A percentile compares a stretch with the other conserved stretches of the same genome.
Conservation (phyloP, 1,140 invertebrate genomes). For the Aphaenogaster rudis region DNA sequence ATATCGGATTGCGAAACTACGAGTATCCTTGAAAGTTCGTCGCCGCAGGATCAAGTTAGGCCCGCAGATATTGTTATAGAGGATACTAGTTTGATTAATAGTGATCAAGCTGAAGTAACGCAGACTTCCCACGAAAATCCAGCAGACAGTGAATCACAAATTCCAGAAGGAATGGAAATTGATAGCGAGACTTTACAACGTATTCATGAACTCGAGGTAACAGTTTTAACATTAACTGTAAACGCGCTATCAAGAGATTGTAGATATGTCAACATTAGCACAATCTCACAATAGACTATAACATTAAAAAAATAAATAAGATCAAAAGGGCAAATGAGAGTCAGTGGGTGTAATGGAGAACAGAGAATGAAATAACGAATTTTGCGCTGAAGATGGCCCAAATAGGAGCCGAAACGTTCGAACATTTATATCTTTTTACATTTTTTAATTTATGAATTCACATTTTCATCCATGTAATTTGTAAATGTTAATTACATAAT, state of each 20-base stretch:
- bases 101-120: constrained; percentile 68
- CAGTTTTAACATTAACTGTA: background rate
- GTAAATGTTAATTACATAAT: no score
- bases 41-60: constrained; percentile 71
- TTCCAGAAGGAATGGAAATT: constrained; percentile 85
- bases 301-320: background rate
- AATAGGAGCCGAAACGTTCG: no score
- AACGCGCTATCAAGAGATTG: constrained; percentile 3
- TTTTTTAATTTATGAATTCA: no score
- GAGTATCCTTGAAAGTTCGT: constrained; percentile 72
- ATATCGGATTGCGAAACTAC: constrained; percentile 79
- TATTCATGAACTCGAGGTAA: constrained; percentile 85
- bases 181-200: constrained; percentile 85
- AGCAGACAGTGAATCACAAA: constrained; percentile 80
- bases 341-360: no score
- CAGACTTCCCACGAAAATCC: constrained; percentile 71
- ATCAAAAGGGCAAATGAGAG: no score
- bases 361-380: no score
- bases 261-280: background rate
- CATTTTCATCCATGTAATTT: no score
- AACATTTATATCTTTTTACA: no score
- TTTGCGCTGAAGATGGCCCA: no score
- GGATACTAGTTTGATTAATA: constrained; percentile 73
- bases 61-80: constrained; percentile 73
- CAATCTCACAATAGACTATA: background rate